Evolutionary conservation across 2,113 vertebrate genomes (phyloP).

Genomic region (Platanista minor): DNA sequence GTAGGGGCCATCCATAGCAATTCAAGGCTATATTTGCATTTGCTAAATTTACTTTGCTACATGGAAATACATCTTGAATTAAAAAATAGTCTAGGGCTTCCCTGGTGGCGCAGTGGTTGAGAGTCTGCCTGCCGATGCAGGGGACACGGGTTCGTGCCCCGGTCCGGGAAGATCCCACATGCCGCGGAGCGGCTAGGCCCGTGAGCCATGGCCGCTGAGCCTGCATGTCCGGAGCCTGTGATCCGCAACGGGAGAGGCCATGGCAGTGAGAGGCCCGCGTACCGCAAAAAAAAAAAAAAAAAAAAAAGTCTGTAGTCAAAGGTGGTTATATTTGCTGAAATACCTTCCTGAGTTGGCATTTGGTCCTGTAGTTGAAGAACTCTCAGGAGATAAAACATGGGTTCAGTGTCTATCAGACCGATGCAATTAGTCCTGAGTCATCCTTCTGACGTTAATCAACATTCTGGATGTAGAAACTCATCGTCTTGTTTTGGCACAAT

Average conservation of each 20-base stretch:
- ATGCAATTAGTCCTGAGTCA: neutral
- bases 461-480: neutral
- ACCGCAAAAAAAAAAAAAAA: no score
- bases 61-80: slow-evolving; percentile 33
- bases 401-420: neutral
- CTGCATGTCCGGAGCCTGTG: no score
- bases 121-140: no score
- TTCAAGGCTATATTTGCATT: slow-evolving; percentile 10
- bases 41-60: slow-evolving; percentile 32
- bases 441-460: neutral
- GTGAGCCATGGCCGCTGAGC: no score
- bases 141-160: no score
- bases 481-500: slow-evolving; percentile 26
- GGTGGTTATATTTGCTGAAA: neutral
- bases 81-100: slow-evolving; percentile 32
- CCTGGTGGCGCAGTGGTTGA: no score
- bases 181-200: no score
- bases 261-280: no score
- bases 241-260: no score
- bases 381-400: neutral
- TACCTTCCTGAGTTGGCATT: neutral
- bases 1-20: slow-evolving; percentile 21
- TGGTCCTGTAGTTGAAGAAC: neutral
- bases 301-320: slow-evolving; percentile 43
- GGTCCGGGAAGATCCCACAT: no score